Evolutionary conservation across 35 echinoderm and acorn worm genomes (phyloP).

Genomic region (Chiridota heheva): DNA sequence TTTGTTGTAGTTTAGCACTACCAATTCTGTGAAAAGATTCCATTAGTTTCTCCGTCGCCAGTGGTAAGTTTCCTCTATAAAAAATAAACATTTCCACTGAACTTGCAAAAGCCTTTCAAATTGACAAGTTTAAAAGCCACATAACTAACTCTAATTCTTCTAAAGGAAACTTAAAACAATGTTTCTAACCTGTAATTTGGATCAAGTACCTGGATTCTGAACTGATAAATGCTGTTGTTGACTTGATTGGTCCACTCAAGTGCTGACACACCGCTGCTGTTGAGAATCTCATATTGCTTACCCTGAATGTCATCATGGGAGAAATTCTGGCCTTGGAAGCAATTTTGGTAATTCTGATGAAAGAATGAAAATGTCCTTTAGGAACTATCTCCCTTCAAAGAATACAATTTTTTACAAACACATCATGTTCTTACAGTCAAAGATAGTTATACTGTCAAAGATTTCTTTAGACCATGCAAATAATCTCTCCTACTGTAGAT

Average conservation of each 20-base stretch:
- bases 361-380: slow-evolving; percentile 5
- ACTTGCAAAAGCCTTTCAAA: not conserved
- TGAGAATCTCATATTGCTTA: slow-evolving; percentile 52
- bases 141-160: not conserved
- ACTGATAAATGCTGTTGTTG: slow-evolving; percentile 50
- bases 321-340: slow-evolving; percentile 45
- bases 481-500: not conserved
- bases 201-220: slow-evolving; percentile 61
- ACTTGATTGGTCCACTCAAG: slow-evolving; percentile 34
- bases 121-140: not conserved
- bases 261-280: slow-evolving; percentile 50
- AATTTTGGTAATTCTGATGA: slow-evolving; percentile 60
- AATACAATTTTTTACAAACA: too few relatives aligned
- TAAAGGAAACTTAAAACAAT: too few relatives aligned
- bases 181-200: slow-evolving; percentile 71
- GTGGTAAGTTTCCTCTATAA: too few relatives aligned
- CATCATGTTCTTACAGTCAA: not conserved
- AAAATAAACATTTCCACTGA: not conserved
- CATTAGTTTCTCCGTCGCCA: too few relatives aligned
- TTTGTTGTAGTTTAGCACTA: too few relatives aligned
- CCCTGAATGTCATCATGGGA: not conserved
- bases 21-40: too few relatives aligned
- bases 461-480: too few relatives aligned
- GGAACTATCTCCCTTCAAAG: too few relatives aligned
- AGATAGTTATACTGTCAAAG: not conserved